Evolutionary conservation across 2,797 vertebrate species (phyloP), one percentile per base, ranked within the genome.

Genomic region (Linurgus olivaceus): DNA sequence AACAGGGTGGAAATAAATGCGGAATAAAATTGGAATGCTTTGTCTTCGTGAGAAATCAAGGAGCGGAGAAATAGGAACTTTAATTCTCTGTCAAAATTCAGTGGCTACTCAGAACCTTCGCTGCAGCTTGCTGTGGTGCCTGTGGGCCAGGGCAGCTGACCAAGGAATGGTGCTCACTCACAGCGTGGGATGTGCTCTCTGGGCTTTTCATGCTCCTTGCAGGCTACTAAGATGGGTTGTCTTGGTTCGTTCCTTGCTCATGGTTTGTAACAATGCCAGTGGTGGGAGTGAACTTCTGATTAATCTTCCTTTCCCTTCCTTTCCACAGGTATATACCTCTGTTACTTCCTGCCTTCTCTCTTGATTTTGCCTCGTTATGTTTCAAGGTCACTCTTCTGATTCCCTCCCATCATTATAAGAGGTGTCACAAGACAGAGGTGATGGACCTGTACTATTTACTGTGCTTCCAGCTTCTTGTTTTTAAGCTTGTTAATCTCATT

Each of bases 141-240:
- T 0, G 2, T 40, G 74, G 42, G 13, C 17, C 23, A 10, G 8
- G 28, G 72, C 71, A 73, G 71, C 51, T 68, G 67, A 7, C 55
- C n/a, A 12, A 45, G 47, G 51, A 35, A 31, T 1, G 38, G 44
- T 1, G 3, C 61, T 42, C n/a, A 10, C 54, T 59, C 61, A 7
- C 8, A 5, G 3, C 0, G 1, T 2, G 44, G 29, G 31, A 38
- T 29, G 17, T 7, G 19, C 47, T 29, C 20, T 17, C 45, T 11
- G 9, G 12, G 23, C 9, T 52, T 61, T 61, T 45, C 11, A 1
- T 9, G 29, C 20, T 38, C 52, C 65, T 50, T 35, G 16, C 15
- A 45, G 50, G 28, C 54, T 52, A 5, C 0, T 1, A n/a, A 29
- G 25, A 38, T 45, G 7, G 6, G 4, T 25, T 58, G 38, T 44